Evolutionary conservation across 2,113 vertebrate species (phyloP), one percentile per base, ranked within the genome.

Genomic region (Hiodon tergisus): DNA sequence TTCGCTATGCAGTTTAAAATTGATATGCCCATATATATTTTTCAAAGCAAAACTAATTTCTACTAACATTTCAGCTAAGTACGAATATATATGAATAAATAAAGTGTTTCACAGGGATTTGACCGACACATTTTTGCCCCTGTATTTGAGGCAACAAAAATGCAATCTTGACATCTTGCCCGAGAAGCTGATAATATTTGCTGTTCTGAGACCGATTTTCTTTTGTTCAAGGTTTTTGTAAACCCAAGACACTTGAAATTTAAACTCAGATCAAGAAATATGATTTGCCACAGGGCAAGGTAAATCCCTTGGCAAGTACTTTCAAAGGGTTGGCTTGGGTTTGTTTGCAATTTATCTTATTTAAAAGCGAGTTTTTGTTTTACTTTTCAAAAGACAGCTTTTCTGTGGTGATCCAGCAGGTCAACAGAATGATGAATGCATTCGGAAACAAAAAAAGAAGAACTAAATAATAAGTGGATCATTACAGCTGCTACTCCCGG

Each of bases 341-440:
- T 92, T 91, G 89, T 92, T 92, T 91, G 90, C 88, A 89, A 92
- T 91, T 92, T 90, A 91, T 92, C 90, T 90, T 91, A 92, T 92
- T 92, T 89, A 90, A 91, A 90, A 92, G 89, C 86, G 82, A 86
- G 87, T 87, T 91, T 90, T 83, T 88, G 84, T 89, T 90, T 90
- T 87, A 88, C 84, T 89, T 89, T 91, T 92, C 89, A 91, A 90
- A 92, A 89, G 83, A 82, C 76, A 80, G 81, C 83, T 87, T 86
- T 31, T 88, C 85, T 88, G 79, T 80, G 81, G 65, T 90, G 88
- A 90, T 90, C 87, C 86, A 78, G 67, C 73, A 83, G 89, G 90
- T 90, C 87, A 90, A 90, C 87, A 72, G 79, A 85, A 85, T 75
- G 83, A 88, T 87, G 81, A 82, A 86, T 87, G 79, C 73, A 77